phyloP scores from a whole-genome alignment of 2,888 invertebrate species.

The Drosophila affinis region DNA sequence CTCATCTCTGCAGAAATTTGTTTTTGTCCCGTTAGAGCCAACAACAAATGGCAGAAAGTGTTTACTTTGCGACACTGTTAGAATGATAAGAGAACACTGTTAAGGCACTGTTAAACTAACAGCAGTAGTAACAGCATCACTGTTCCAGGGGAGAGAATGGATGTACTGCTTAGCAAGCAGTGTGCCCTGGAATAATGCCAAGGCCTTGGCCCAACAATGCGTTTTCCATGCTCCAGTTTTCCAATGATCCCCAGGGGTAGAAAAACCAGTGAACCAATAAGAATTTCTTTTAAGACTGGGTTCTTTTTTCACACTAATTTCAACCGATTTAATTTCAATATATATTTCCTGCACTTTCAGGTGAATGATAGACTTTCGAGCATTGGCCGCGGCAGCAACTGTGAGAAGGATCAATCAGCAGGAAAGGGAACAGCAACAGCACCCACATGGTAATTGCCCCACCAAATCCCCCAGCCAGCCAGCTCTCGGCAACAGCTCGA shows the following conservation, averaged over 20 bases:
- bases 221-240: not conserved
- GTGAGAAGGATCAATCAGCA: not conserved
- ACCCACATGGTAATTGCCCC: constrained; percentile 44
- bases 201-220: not conserved
- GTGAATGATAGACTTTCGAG: constrained; percentile 13
- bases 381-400: constrained; percentile 14
- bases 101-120: constrained; percentile 5
- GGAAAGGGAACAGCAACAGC: not conserved
- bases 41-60: constrained; percentile 12
- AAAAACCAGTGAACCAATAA: not conserved
- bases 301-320: not conserved
- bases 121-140: not conserved
- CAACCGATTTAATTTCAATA: constrained; percentile 18
- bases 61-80: not conserved
- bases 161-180: not conserved
- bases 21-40: constrained; percentile 11
- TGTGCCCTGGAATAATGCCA: not conserved
- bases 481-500: constrained; percentile 12
- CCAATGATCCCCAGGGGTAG: not conserved
- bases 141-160: no score
- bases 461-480: constrained; percentile 6
- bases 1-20: constrained; percentile 1
- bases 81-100: constrained; percentile 26
- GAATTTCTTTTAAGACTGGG: not conserved
- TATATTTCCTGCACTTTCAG: constrained; percentile 19